Base-by-base conservation (phyloP, 1,140 invertebrate genomes). In the Drosophila setifemur region DNA sequence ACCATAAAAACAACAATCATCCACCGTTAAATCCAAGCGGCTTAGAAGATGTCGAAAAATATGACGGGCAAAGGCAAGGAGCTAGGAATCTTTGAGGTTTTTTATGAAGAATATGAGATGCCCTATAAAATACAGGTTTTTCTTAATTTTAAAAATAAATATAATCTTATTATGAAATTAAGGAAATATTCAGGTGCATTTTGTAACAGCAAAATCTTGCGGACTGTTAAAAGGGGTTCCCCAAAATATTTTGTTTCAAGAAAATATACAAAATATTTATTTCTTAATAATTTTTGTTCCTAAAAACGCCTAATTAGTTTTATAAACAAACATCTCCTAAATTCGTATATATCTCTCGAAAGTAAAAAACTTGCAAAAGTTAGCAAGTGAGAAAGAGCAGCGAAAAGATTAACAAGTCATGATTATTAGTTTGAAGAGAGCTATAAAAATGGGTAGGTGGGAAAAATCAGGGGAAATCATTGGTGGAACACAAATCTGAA, bases 391-490 rank as follows among this genome's bases (percentile, higher is more conserved):
- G 54, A 83, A n/a, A 71, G 60, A 64, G 50, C 52, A 83, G 79
- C 74, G 55, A 60, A 68, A 81, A 85, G 81, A 86, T 86, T 79
- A 85, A 86, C 79, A 85, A 85, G 74, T 86, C 81, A 85, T 85
- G 79, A 85, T 85, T 85, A 85, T 85, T 86, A 81, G 63, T 78
- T 73, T 74, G 50, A 39, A 70, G 52, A 50, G 66, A 52, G 37
- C 37, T 29, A 33, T 52, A 66, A 44, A 35, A 40, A 37, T 6
- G 26, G 33, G 11, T 5, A 18, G 19, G 11, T 1, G 11, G 14
- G 9, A 18, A 6, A 37, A 28, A 33, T 26, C 26, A 18, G 14
- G 40, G 35, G 4, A 33, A 33, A 55, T 52, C 12, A n/a, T 19
- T 3, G 35, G 39, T 33, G 43, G 26, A n/a, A 9, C 9, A 43